Base-by-base conservation (phyloP, 2,797 vertebrate species). In the Chrysocyon brachyurus region DNA sequence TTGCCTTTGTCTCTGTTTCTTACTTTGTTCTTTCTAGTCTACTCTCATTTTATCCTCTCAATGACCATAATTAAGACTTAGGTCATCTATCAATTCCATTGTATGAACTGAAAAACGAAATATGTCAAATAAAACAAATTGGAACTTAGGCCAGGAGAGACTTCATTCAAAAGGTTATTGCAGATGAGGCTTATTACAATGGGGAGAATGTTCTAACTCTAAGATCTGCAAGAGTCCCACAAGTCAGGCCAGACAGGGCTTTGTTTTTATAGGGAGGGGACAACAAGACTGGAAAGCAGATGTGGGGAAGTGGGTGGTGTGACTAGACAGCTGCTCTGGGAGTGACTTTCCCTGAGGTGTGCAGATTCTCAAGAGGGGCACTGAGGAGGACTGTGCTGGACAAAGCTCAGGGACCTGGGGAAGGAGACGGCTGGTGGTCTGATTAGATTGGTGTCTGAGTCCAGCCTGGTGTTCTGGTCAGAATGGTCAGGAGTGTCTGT, bases 71-170 rank as follows among this genome's bases (percentile, higher is more conserved):
- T 4, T 63, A 70, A 77, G 56, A 85, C 56, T 54, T 12, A 75
- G 28, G 26, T 54, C 31, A 95, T 28, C 70, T 85, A 66, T 46
- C 72, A 73, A 46, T 40, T 96, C 54, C 49, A 85, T 24, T 95
- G 77, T 86, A 63, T 85, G 83, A 75, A 90, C 40, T 87, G 6
- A 81, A 91, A 94, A 75, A 16, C 36, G 31, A 83, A 91, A 61
- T 64, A 70, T 31, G 22, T 81, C 46, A 72, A 82, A 61, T 85
- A 46, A 36, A 77, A 84, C 15, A 78, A 86, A 89, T 28, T 63
- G 87, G 73, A 72, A 78, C 26, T 81, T 68, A 22, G 40, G 46
- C 26, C 77, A 79, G 31, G 21, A 93, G 8, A 46, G 66, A 82
- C 73, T 90, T 57, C 56, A 70, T 49, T 78, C 77, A 49, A 79